phyloP scores from a whole-genome alignment of 2,888 invertebrate species.

The Fragum fragum region DNA sequence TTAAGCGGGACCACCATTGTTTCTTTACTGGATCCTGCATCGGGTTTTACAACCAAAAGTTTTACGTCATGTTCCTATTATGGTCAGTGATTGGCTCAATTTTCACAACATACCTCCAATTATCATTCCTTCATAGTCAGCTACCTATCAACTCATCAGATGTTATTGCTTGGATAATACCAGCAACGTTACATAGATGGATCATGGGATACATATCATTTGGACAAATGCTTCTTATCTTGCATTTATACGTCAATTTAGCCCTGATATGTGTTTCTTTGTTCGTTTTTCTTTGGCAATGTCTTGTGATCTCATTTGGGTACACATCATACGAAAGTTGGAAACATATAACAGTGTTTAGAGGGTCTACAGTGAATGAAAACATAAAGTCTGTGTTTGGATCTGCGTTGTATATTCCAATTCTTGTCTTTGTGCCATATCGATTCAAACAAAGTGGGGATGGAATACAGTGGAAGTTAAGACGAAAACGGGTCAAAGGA shows the following conservation, averaged over 20 bases:
- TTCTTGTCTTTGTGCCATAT: slow-evolving; percentile 67
- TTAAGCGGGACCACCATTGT: slow-evolving; percentile 87
- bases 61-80: slow-evolving; percentile 86
- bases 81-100: slow-evolving; percentile 68
- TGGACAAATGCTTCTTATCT: slow-evolving; percentile 64
- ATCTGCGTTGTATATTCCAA: slow-evolving; percentile 65
- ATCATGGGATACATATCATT: slow-evolving; percentile 73
- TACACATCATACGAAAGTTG: slow-evolving; percentile 80
- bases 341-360: slow-evolving; percentile 64
- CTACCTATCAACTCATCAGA: slow-evolving; percentile 70
- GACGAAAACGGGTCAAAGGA: slow-evolving; percentile 69
- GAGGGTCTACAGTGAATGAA: slow-evolving; percentile 43
- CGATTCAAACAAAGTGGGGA: slow-evolving; percentile 69
- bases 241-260: slow-evolving; percentile 69
- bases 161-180: slow-evolving; percentile 73
- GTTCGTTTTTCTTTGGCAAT: slow-evolving; percentile 77
- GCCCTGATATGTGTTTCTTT: slow-evolving; percentile 58
- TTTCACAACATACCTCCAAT: slow-evolving; percentile 70
- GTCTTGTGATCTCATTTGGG: slow-evolving; percentile 72
- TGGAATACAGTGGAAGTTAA: slow-evolving; percentile 78
- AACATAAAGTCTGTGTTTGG: slow-evolving; percentile 82
- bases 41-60: slow-evolving; percentile 86
- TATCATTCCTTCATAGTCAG: slow-evolving; percentile 73
- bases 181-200: slow-evolving; percentile 70
- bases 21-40: slow-evolving; percentile 86